Evolutionary conservation across 2,797 vertebrate genomes (phyloP), one percentile per base, ranked within the genome.

Genomic region (Macrochelys suwanniensis): DNA sequence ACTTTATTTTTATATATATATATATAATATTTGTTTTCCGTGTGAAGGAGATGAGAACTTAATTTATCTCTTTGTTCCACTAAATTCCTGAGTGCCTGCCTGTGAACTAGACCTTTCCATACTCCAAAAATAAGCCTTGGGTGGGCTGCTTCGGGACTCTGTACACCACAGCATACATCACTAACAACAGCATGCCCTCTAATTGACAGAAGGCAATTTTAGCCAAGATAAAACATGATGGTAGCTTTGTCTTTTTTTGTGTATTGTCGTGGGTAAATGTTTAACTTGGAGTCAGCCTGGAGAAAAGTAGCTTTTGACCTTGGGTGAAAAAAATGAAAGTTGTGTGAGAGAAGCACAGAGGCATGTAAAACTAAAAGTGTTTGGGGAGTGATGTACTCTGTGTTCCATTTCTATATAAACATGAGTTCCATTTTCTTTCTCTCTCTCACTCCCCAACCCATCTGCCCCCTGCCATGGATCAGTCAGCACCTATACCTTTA

Each of bases 191-290:
- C 13, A 16, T n/a, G 42, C 1, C 16, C 42, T n/a, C 13, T 45
- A 31, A 74, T 87, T 87, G 23, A 68, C 45, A 80, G 47, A 25
- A 87, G 49, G 4, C 33, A 78, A 57, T 74, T 86, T 90, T 51
- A 79, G 26, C 1, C 88, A 6, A 88, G 68, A 68, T 54, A 4
- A 78, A 59, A 68, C 7, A 49, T 77, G 37, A 59, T 4, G 8
- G 2, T 78, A 79, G 47, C 3, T 82, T 57, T 57, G 21, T 17
- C 33, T 87, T 74, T n/a, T 54, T 23, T 54, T 45, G 16, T 47
- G 76, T 45, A 21, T 88, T 74, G 53, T 95, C 56, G 92, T 19
- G 1, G 77, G 4, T 33, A 6, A 88, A 65, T 15, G 12, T 76
- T 83, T 83, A 42, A 42, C 79, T 74, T 37, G 82, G 28, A 74